phyloP scores from a whole-genome alignment of 2,113 vertebrate species.

The Python bivittatus region DNA sequence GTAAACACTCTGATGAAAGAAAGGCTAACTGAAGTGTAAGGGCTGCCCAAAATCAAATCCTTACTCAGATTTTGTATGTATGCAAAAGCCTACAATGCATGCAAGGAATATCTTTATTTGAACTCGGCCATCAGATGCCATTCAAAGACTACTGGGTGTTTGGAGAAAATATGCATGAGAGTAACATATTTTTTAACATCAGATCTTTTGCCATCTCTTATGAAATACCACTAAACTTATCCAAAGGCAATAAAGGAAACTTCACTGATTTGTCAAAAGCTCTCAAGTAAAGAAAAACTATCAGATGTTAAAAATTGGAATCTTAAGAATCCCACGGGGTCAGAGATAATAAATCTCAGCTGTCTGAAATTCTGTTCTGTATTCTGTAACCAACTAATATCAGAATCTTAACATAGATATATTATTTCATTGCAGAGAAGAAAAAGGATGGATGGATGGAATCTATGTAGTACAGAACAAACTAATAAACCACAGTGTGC shows the following conservation, averaged over 20 bases:
- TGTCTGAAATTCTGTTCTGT: no score
- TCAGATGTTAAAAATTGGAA: neutral
- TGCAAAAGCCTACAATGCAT: neutral
- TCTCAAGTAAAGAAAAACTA: neutral
- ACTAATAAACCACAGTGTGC: no score
- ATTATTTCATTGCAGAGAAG: no score
- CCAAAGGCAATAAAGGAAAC: neutral
- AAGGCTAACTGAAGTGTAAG: neutral
- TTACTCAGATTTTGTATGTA: neutral
- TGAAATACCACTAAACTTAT: neutral
- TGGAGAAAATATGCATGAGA: neutral
- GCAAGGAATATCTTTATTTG: neutral
- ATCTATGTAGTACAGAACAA: no score
- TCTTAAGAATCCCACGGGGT: neutral
- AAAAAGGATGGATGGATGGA: no score
- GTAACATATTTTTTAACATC: neutral
- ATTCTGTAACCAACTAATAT: no score
- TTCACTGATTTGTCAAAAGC: neutral
- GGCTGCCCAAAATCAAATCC: neutral
- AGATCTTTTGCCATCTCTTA: neutral
- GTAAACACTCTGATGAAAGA: neutral
- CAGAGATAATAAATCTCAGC: no score
- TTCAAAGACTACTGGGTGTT: neutral
- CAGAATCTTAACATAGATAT: no score
- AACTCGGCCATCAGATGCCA: neutral